Conservation (phyloP, 2,113 vertebrate species). For the Corythoichthys haematopterus region DNA sequence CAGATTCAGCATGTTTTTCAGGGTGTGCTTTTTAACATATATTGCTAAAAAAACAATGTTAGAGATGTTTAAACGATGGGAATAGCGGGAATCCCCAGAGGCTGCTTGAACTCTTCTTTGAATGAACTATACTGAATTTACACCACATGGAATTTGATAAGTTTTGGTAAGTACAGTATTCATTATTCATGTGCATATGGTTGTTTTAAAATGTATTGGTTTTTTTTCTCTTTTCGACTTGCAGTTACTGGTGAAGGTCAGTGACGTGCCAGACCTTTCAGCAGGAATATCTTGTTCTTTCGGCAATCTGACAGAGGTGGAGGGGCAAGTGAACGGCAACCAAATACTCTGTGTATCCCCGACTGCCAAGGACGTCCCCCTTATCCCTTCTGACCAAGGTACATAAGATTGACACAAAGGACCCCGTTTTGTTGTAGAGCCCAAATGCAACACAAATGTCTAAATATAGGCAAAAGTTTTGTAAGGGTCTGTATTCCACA, state of each 20-base stretch:
- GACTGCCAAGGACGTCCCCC: slow-evolving; percentile 84
- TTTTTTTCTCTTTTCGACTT: not conserved
- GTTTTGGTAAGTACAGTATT: not conserved
- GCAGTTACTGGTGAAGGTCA: slow-evolving; percentile 89
- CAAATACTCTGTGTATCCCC: slow-evolving; percentile 87
- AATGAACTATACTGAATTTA: not conserved
- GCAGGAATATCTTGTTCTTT: slow-evolving; percentile 88
- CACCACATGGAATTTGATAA: not conserved
- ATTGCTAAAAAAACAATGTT: not conserved
- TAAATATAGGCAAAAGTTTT: too few species aligned
- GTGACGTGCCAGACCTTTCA: slow-evolving; percentile 86
- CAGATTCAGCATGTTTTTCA: not conserved
- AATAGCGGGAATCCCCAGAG: not conserved
- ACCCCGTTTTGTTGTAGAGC: too few species aligned
- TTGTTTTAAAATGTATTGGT: not conserved
- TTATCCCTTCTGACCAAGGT: slow-evolving; percentile 93
- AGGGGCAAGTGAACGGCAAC: slow-evolving; percentile 86
- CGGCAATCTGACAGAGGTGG: slow-evolving; percentile 91
- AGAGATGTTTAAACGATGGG: not conserved
- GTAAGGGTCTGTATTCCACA: too few species aligned
- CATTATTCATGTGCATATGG: not conserved
- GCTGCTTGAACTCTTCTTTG: not conserved
- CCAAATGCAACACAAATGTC: too few species aligned
- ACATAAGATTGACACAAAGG: not conserved
- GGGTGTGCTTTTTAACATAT: not conserved